Base-by-base conservation (phyloP, 2,797 vertebrate species). In the Heterohyrax brucei region DNA sequence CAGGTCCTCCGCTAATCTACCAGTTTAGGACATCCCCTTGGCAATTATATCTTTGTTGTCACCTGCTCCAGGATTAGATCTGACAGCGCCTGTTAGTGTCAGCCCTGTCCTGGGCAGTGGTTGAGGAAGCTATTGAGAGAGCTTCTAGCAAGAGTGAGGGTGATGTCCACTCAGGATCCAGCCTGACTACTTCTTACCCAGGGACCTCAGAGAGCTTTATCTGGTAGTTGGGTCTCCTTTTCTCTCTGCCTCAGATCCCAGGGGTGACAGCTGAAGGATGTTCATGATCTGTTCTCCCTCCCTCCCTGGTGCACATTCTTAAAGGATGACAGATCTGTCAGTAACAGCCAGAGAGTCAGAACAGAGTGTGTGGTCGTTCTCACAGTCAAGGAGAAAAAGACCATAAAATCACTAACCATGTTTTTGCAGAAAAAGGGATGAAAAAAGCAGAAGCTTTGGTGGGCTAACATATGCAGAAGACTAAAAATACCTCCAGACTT, bases 391-490 rank as follows among this genome's bases (percentile, higher is more conserved):
- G 28, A 33, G 64, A n/a, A 66, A 22, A 44, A 81, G 76, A 39
- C 53, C 5, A 22, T 14, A 13, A 14, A 9, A 61, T 78, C 53
- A 44, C 18, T 73, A 82, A 44, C 5, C 19, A 62, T 6, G 75
- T 26, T 91, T 95, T 91, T 83, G 33, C n/a, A 26, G 62, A 92
- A 89, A 50, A 89, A 70, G 46, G 24, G 3, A 62, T 33, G 39
- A 39, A 44, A 26, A 87, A 56, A 19, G 16, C 14, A 78, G 48
- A 70, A 18, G 39, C 14, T 28, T 85, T 39, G 16, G 22, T 76
- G 79, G 56, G 64, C 8, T 50, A 77, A 53, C 6, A 3, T 14
- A 10, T 1, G 5, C 56, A 62, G 24, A 33, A 21, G 86, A 30
- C n/a, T 50, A 66, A 44, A 70, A 48, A 39, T 56, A 30, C 56